Evolutionary conservation across 1,140 invertebrate genomes (phyloP).

Genomic region (Hestina assimilis): DNA sequence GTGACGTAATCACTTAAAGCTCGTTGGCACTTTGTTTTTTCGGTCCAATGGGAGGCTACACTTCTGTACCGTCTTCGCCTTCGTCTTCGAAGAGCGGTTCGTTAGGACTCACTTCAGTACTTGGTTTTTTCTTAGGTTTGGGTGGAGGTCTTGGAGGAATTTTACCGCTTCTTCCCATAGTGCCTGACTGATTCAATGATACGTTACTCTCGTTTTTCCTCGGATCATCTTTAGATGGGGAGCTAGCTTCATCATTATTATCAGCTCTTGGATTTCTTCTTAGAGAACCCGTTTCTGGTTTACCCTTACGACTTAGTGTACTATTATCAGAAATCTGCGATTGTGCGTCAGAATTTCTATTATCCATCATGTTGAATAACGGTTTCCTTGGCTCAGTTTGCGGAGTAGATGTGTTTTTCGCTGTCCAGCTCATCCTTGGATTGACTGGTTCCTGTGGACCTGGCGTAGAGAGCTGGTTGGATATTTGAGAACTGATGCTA

Average conservation of each 20-base stretch:
- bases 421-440: constrained; percentile 70
- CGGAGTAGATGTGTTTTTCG: constrained; percentile 73
- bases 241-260: constrained; percentile 49
- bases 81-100: constrained; percentile 90
- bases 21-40: constrained; percentile 69
- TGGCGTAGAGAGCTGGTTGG: constrained; percentile 57
- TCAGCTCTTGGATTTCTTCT: constrained; percentile 55
- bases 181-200: constrained; percentile 61
- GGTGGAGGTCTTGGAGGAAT: constrained; percentile 89
- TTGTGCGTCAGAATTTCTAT: constrained; percentile 42
- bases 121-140: constrained; percentile 87
- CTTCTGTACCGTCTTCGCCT: constrained; percentile 91
- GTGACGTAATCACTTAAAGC: constrained; percentile 60
- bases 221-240: constrained; percentile 62
- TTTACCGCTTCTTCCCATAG: constrained; percentile 79
- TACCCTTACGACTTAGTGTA: constrained; percentile 61
- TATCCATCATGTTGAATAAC: constrained; percentile 45
- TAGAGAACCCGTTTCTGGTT: constrained; percentile 69
- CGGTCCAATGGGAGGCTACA: constrained; percentile 73
- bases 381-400: constrained; percentile 63
- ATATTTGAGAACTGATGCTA: constrained; percentile 60
- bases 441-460: constrained; percentile 66
- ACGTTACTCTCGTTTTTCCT: constrained; percentile 57
- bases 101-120: constrained; percentile 71
- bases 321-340: constrained; percentile 51